Percentiles rank a stretch among this genome's conserved stretches.
Conservation (phyloP, 1,140 invertebrate species). For the Choristoneura fumiferana region DNA sequence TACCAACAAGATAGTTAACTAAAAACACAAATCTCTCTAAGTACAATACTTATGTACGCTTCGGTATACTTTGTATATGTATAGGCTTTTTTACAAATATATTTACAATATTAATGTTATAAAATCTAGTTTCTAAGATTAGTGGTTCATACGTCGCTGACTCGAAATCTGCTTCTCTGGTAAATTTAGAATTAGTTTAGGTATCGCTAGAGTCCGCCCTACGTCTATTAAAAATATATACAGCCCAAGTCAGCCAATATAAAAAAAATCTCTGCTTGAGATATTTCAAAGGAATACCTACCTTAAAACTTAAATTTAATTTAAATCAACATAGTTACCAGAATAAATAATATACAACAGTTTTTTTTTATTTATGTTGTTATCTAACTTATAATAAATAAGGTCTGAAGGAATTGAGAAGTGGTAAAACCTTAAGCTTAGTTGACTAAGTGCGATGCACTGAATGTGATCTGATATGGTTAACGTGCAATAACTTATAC, state of each 20-base stretch:
- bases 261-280: constrained; percentile 44
- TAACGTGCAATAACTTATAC: constrained; percentile 37
- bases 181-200: constrained; percentile 61
- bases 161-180: constrained; percentile 25
- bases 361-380: constrained; percentile 32
- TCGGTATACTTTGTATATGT: constrained; percentile 48
- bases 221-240: not conserved
- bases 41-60: constrained; percentile 58
- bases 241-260: constrained; percentile 29
- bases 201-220: constrained; percentile 65
- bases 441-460: constrained; percentile 23
- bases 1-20: constrained; percentile 3
- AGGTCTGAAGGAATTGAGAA: constrained; percentile 9
- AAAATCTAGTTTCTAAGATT: constrained; percentile 40
- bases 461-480: constrained; percentile 28
- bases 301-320: constrained; percentile 5
- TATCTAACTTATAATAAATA: constrained; percentile 29
- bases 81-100: constrained; percentile 68
- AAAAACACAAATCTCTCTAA: constrained; percentile 37
- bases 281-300: constrained; percentile 34
- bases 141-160: constrained; percentile 31
- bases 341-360: constrained; percentile 22
- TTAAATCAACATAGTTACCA: constrained; percentile 38
- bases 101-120: constrained; percentile 46
- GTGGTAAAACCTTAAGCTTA: constrained; percentile 22